Evolutionary conservation across 2,797 vertebrate species (phyloP).

Genomic region (Pangasius macronema): DNA sequence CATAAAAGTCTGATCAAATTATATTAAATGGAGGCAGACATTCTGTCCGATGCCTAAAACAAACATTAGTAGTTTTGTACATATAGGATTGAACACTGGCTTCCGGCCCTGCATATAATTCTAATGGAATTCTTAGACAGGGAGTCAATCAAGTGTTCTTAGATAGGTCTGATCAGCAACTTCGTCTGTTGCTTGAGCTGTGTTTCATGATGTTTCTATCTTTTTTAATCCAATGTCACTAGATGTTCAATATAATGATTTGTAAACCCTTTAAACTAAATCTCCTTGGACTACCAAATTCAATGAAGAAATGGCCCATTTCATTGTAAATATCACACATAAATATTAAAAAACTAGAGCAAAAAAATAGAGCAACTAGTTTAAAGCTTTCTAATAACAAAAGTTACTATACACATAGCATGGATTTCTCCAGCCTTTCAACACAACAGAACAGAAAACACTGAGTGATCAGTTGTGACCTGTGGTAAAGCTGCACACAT

Average conservation of each 20-base stretch:
- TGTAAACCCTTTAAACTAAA: neutral
- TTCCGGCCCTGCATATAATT: neutral
- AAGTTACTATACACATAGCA: neutral
- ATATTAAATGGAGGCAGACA: neutral
- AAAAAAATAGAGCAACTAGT: no score
- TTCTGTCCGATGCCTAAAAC: neutral
- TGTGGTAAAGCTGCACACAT: constrained; percentile 82
- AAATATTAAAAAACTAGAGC: neutral
- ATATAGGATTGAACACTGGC: neutral
- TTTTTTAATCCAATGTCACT: neutral
- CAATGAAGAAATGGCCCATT: neutral
- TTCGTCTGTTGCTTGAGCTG: neutral
- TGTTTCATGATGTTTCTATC: neutral
- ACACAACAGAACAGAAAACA: neutral
- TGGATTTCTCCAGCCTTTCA: neutral
- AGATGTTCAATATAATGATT: neutral
- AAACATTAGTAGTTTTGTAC: neutral
- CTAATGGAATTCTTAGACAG: neutral
- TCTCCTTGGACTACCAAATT: neutral
- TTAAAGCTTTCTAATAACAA: neutral
- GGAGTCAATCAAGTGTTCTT: neutral
- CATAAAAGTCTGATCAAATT: neutral
- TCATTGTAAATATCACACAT: neutral
- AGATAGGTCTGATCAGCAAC: neutral
- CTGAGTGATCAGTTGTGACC: constrained; percentile 67